These are phyloP conservation scores for Coptodon rendalli DNA, from an alignment of 2,113 vertebrate species.

Conservation along the genomic window DNA sequence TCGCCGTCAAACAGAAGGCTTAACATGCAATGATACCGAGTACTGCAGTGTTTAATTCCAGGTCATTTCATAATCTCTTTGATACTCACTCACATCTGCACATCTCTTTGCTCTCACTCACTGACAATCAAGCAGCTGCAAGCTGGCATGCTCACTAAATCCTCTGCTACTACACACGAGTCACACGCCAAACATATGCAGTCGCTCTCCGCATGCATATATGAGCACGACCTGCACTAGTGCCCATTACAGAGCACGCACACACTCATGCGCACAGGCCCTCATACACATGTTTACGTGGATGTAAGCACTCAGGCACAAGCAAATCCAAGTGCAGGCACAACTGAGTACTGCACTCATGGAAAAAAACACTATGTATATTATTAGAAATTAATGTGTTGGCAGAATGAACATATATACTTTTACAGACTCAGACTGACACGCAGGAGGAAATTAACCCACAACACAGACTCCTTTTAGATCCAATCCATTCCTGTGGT, in stretches of 20 bases:
- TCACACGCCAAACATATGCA: not conserved
- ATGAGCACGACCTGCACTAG: not conserved
- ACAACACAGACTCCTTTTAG: not conserved
- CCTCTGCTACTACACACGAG: conserved; percentile 20
- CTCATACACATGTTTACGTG: not conserved
- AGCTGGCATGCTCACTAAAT: conserved; percentile 44
- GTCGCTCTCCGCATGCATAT: not conserved
- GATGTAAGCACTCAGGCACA: not conserved
- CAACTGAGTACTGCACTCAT: not conserved
- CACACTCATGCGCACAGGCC: not conserved
- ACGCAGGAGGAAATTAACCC: not conserved
- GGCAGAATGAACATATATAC: not conserved
- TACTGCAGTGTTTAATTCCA: conserved; percentile 55
- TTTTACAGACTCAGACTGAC: not conserved
- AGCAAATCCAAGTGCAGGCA: not conserved
- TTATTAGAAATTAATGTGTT: conserved; percentile 16
- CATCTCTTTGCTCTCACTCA: conserved; percentile 37
- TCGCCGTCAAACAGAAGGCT: conserved; percentile 2
- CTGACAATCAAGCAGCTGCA: conserved; percentile 68
- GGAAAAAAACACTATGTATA: not conserved
- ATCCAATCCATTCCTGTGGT: not conserved
- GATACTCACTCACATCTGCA: conserved; percentile 64
- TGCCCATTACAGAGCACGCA: conserved; percentile 10
- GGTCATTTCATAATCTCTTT: conserved; percentile 72
- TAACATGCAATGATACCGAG: not conserved